Base-by-base conservation (phyloP, 2,113 vertebrate species). In the Rhagologus leucostigma region DNA sequence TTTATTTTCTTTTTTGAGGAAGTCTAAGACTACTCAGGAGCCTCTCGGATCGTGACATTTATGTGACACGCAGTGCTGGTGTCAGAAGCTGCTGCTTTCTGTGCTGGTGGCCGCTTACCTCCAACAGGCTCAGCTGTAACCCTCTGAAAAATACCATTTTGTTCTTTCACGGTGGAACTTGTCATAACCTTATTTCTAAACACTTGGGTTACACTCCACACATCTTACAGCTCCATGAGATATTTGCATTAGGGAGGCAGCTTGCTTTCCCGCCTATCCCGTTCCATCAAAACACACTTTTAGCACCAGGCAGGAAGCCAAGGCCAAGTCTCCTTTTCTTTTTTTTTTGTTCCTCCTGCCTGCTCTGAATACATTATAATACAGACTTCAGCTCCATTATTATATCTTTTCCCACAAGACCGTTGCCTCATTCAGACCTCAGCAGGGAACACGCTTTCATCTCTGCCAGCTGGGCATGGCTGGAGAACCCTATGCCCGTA, bases 321-420 rank as follows among this genome's bases (percentile, higher is more conserved):
- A 92, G 77, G 91, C 91, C 94, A 96, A 79, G 64, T 70, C 84
- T 94, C 55, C 13, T 69, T 85, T 78, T 62, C 4, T 35, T 39
- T 26, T 49, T 77, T 33, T 71, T 49, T 8, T 33, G 3, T 41
- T 53, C 30, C 55, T 85, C 11, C 19, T 62, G 39, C 84, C 76
- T 81, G 55, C 49, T 85, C 52, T 83, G 90, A 79, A 82, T 65
- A 27, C 57, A 27, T 93, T 42, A 57, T 62, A 70, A 62, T 87
- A 60, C 62, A 79, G 81, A 42, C 77, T 89, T 75, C 22, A 53
- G 49, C 55, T 84, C 57, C 65, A 81, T 73, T 84, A 35, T 76
- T 82, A 10, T 4, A 42, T 71, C 60, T 93, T 89, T 92, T 89
- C 91, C 95, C 91, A 89, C 89, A 95, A 92, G 93, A 90, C 90